Conservation (phyloP, 2,113 vertebrate species). For the Nibea coibor region DNA sequence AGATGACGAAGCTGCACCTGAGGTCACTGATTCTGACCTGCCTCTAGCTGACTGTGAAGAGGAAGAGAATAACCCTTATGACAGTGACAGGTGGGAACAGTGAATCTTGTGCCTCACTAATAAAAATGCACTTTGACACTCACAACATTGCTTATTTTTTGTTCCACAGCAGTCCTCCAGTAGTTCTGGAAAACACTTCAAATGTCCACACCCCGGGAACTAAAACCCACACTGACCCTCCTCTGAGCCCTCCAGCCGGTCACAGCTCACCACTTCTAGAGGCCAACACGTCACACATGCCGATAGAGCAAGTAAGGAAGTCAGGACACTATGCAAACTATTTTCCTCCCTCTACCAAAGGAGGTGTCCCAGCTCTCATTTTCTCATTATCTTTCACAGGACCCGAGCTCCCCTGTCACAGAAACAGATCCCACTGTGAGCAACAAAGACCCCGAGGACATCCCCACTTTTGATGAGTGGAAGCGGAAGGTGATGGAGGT, state of each 20-base stretch:
- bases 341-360: conserved; percentile 25
- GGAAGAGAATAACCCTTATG: conserved; percentile 86
- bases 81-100: conserved; percentile 85
- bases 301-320: conserved; percentile 66
- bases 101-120: not conserved
- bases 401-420: conserved; percentile 77
- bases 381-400: conserved; percentile 66
- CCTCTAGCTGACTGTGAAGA: conserved; percentile 86
- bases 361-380: conserved; percentile 56
- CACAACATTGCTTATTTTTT: not conserved
- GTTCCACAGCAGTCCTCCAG: conserved; percentile 64
- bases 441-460: conserved; percentile 90
- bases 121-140: not conserved
- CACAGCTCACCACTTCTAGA: conserved; percentile 57
- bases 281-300: conserved; percentile 63
- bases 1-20: conserved; percentile 82
- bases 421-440: conserved; percentile 86
- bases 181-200: conserved; percentile 79
- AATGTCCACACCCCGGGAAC: conserved; percentile 75
- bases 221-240: conserved; percentile 51
- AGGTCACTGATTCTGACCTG: conserved; percentile 82
- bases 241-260: conserved; percentile 38
- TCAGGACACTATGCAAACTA: not conserved
- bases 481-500: conserved; percentile 98
- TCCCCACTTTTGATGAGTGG: conserved; percentile 99